Percentiles rank a stretch among this genome's conserved stretches.
Evolutionary conservation across 1,140 invertebrate species (phyloP).

Genomic region (Nephila pilipes): DNA sequence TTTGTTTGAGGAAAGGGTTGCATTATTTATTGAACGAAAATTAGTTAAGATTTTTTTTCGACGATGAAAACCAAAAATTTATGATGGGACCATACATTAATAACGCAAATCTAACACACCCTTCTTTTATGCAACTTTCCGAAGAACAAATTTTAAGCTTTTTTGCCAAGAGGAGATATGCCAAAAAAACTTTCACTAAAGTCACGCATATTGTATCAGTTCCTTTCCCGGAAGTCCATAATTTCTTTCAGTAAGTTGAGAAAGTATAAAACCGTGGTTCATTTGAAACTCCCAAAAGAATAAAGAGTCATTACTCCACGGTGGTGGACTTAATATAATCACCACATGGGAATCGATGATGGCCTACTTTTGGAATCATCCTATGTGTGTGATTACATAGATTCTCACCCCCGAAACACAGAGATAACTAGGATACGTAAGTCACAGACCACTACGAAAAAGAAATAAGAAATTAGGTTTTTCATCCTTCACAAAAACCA

Average conservation of each 20-base stretch:
- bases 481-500: background rate
- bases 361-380: background rate
- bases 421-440: background rate
- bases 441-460: background rate
- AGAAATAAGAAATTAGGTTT: background rate
- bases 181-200: background rate
- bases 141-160: too few relatives aligned
- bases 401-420: background rate
- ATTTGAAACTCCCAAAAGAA: background rate
- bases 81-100: too few relatives aligned
- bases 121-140: too few relatives aligned
- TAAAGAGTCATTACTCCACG: background rate
- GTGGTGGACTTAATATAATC: background rate
- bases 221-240: background rate
- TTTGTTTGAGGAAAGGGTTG: too few relatives aligned
- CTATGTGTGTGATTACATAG: constrained; percentile 21
- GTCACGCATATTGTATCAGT: background rate
- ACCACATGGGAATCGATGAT: background rate
- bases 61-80: too few relatives aligned
- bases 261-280: background rate
- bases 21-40: too few relatives aligned
- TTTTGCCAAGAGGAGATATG: background rate
- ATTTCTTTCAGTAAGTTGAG: background rate
- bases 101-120: too few relatives aligned
- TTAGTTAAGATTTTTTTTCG: too few relatives aligned